phyloP scores from a whole-genome alignment of 2,888 invertebrate genomes.

The Priocnemis perturbator region DNA sequence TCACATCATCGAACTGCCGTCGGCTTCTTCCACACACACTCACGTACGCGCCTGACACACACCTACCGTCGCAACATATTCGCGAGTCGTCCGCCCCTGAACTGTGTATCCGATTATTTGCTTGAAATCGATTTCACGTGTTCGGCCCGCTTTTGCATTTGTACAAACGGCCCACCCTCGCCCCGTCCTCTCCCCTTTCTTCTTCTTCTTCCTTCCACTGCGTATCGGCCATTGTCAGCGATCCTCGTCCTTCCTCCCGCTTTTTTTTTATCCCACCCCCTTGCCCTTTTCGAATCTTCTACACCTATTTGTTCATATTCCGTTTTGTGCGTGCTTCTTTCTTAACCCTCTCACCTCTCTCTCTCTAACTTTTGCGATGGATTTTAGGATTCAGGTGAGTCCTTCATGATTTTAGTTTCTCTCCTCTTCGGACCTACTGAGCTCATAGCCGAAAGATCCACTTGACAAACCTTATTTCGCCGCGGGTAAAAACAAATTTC shows the following conservation, averaged over 20 bases:
- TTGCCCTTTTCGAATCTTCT: constrained; percentile 2
- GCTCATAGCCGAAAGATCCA: too few species aligned
- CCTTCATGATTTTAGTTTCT: too few species aligned
- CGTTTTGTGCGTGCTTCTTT: too few species aligned
- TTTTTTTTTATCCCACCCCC: constrained; percentile 8
- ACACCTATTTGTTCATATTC: too few species aligned
- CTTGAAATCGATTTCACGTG: constrained; percentile 74
- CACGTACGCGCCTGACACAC: constrained; percentile 24
- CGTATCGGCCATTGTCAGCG: constrained; percentile 5
- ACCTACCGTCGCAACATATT: constrained; percentile 25
- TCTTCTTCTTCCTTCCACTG: not conserved
- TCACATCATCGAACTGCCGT: constrained; percentile 33
- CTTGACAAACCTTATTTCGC: too few species aligned
- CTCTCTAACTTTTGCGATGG: too few species aligned
- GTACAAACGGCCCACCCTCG: constrained; percentile 52
- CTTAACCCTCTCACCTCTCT: too few species aligned
- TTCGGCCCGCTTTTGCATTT: constrained; percentile 66
- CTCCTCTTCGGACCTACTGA: too few species aligned
- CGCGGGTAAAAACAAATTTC: too few species aligned
- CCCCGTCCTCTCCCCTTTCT: too few species aligned
- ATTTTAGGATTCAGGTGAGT: too few species aligned
- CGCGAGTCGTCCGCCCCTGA: constrained; percentile 48
- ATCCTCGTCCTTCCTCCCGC: too few species aligned
- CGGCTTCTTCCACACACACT: constrained; percentile 31
- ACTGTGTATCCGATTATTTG: constrained; percentile 74